Percentiles rank a stretch among this genome's conserved stretches.
Conservation (phyloP, 1,140 invertebrate species). For the Hermetia illucens region DNA sequence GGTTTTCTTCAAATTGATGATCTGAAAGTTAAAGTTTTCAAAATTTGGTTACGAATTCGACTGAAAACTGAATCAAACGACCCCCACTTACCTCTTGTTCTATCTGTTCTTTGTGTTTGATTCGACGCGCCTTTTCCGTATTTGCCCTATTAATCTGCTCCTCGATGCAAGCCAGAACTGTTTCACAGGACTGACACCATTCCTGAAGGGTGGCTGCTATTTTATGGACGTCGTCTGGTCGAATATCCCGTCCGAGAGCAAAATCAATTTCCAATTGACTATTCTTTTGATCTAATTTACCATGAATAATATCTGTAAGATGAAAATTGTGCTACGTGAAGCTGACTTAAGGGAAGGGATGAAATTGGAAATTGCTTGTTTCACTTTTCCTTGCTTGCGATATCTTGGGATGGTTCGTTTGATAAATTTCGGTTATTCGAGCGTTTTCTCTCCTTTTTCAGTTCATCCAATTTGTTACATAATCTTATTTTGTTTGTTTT, state of each 20-base stretch:
- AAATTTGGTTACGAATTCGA: slow-evolving; percentile 2
- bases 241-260: slow-evolving; percentile 83
- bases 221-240: slow-evolving; percentile 57
- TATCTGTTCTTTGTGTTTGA: slow-evolving; percentile 66
- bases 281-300: slow-evolving; percentile 92
- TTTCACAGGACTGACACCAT: slow-evolving; percentile 86
- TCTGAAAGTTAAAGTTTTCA: slow-evolving; percentile 33
- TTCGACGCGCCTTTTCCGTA: slow-evolving; percentile 62
- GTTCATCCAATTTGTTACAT: no score
- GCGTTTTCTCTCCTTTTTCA: no score
- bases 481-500: no score
- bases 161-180: slow-evolving; percentile 76
- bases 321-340: no score
- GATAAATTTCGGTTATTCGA: no score
- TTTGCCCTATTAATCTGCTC: slow-evolving; percentile 80
- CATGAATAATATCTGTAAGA: slow-evolving; percentile 78
- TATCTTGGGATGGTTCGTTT: no score
- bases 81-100: slow-evolving; percentile 62
- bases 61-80: not conserved
- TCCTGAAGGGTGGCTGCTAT: slow-evolving; percentile 70
- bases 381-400: no score
- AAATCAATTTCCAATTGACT: slow-evolving; percentile 87
- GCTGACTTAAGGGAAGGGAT: no score
- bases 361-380: no score
- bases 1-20: slow-evolving; percentile 66